Conservation (phyloP, 2,113 vertebrate species). For the Poicephalus meyeri region DNA sequence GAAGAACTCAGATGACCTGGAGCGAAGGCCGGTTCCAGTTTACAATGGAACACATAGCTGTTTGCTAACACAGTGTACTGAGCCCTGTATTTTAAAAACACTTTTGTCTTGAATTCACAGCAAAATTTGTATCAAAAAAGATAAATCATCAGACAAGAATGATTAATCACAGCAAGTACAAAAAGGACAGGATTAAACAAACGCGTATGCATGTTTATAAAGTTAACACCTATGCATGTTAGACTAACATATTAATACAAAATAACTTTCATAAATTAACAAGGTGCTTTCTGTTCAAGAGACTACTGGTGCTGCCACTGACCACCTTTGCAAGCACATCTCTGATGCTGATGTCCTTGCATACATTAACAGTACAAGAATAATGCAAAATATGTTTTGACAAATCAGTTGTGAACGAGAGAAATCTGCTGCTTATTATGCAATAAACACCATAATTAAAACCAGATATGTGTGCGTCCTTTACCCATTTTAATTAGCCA, state of each 20-base stretch:
- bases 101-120: background rate
- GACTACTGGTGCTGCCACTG: background rate
- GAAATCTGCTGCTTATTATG: background rate
- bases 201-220: background rate
- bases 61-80: background rate
- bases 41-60: background rate
- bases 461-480: background rate
- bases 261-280: background rate
- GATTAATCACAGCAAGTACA: background rate
- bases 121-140: background rate
- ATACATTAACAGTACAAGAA: background rate
- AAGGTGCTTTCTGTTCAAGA: background rate
- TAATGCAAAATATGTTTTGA: background rate
- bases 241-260: background rate
- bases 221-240: background rate
- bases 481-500: conserved; percentile 9
- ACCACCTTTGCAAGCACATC: background rate
- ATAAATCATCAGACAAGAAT: background rate
- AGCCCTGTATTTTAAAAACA: background rate
- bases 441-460: background rate
- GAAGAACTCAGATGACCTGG: background rate
- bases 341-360: background rate
- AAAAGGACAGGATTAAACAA: background rate
- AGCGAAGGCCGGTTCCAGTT: background rate
- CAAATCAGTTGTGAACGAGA: background rate